Base-by-base conservation (phyloP, 2,888 invertebrate genomes). In the Diadromus collaris region DNA sequence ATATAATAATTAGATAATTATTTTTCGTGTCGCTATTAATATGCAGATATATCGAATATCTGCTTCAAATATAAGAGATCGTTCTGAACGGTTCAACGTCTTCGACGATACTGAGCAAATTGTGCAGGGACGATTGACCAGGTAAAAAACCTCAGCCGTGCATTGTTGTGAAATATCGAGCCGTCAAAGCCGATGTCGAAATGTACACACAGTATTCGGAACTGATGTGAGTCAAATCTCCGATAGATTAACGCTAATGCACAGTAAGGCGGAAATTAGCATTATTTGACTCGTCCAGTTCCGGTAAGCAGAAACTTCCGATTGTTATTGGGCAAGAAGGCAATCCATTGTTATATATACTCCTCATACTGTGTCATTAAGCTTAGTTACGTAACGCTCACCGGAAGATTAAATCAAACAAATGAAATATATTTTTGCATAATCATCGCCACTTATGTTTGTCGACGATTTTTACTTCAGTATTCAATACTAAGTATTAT, bases 121-220 rank as follows among this genome's bases (percentile, higher is more conserved):
- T 69, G 29, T 24, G 41, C 76, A 46, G 68, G 72, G 63, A 64
- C 67, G 75, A 79, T 69, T 76, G 80, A 74, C 72, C 78, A 77
- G 70, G 72, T 82, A 79, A 82, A 77, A 80, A 80, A 77, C 73
- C 74, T 75, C 76, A 65, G 61, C 48, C 51, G 64, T 83, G 75
- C 64, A 77, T 69, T 51, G 64, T 84, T 84, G 81, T 77, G 78
- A 81, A 82, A 84, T 78, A 54, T 63, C 27, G 41, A 41, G 64
- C 76, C 69, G 76, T 75, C 68, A 61, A 67, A 60, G 81, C 63
- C 67, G 71, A 78, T 83, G 83, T 73, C 76, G 77, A 80, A 81
- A 82, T 63, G 24, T 60, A 51, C 16, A 38, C 16, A 27, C 27
- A 19, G 29, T 21, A 34, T 7, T 16, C 67, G 24, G 34, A 51